Evolutionary conservation across 2,888 invertebrate genomes (phyloP).

Genomic region (Labia minor): DNA sequence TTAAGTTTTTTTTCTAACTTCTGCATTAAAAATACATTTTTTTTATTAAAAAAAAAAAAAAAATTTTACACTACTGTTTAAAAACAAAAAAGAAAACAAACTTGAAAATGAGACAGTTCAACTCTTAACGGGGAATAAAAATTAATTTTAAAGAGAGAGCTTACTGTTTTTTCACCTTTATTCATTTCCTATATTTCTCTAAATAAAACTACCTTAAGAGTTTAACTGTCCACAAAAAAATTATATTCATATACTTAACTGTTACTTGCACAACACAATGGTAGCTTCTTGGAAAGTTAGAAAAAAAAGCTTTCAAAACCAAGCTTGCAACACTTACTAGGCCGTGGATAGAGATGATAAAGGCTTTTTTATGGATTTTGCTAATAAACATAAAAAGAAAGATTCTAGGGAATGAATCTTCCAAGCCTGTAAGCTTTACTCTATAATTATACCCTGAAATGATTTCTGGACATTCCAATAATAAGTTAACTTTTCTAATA

Average conservation of each 20-base stretch:
- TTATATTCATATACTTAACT: constrained; percentile 4
- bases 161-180: background rate
- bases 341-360: constrained; percentile 5
- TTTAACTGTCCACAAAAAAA: background rate
- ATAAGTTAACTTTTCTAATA: constrained; percentile 8
- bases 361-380: constrained; percentile 13
- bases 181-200: background rate
- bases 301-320: constrained; percentile 13
- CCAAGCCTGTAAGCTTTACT: constrained; percentile 13
- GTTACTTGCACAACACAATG: constrained; percentile 7
- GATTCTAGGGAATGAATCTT: constrained; percentile 3
- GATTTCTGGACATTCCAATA: background rate
- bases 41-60: background rate
- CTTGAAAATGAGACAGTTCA: background rate
- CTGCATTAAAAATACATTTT: background rate
- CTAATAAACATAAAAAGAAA: background rate
- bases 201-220: background rate
- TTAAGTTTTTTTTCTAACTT: background rate
- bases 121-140: background rate
- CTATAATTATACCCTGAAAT: background rate
- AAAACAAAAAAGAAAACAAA: background rate
- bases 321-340: constrained; percentile 13
- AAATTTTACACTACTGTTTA: background rate
- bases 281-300: constrained; percentile 13
- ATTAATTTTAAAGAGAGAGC: background rate